Evolutionary conservation across 1,140 invertebrate species (phyloP), one percentile per base, ranked within the genome.

Genomic region (Popillia japonica): DNA sequence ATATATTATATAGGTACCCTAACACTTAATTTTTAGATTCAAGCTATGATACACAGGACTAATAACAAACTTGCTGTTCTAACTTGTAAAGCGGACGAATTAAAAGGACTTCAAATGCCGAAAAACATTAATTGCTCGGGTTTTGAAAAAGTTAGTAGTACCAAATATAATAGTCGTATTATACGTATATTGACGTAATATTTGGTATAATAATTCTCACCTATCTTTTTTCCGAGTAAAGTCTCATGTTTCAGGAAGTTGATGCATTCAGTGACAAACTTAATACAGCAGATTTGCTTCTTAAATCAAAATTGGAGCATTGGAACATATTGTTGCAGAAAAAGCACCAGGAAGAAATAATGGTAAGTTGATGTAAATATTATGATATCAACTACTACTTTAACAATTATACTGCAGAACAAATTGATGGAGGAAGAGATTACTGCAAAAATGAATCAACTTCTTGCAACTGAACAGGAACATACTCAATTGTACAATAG

Each of bases 91-190:
- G 61, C 61, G 22, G 17, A 17, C 20, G 20, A 68, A 27, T 68
- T 68, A 34, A 23, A 68, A 27, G 27, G 27, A 68, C 17, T 68
- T 34, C 20, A 68, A 68, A 68, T 68, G 61, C 61, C 61, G 0
- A 22, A 68, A 55, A 55, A 27, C 27, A 10, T 68, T 7, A 1
- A 68, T 27, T 22, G 27, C 11, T 27, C 61, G 8, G 27, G 27
- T 23, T 68, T 27, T 68, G 20, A 68, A 22, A 8, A 68, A 27
- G 61, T 68, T 22, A 7, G 8, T 27, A 6, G 3, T 10, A 64
- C 22, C 23, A 64, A 6, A 23, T 64, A 2, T 22, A 22, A 64
- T 27, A 27, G 55, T n/a, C n/a, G n/a, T n/a, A n/a, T n/a, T n/a
- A n/a, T n/a, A n/a, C n/a, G n/a, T n/a, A n/a, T n/a, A n/a, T n/a